A percentile compares a stretch with the other conserved stretches of the same genome.
These are phyloP conservation scores for Lasioglossum zephyrum DNA, from an alignment of 2,888 invertebrate species.

Conservation along the genomic window DNA sequence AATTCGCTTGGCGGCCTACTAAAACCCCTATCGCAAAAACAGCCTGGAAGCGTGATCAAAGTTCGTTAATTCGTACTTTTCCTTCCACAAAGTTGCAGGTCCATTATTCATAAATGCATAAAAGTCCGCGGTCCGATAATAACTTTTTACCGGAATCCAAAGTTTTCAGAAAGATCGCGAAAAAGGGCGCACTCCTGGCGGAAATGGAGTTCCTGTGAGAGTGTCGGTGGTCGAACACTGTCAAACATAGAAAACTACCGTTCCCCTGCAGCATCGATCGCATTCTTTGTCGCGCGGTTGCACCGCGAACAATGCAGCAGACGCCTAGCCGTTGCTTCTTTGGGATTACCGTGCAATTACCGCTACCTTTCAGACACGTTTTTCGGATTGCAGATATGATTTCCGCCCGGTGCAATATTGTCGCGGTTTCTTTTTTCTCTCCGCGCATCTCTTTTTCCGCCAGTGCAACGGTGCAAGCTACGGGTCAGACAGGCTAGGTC, in stretches of 20 bases:
- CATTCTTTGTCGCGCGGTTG: not conserved
- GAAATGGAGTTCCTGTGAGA: not conserved
- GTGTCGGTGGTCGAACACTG: not conserved
- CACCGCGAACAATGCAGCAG: not conserved
- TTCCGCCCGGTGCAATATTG: conserved; percentile 18
- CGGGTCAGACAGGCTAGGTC: conserved; percentile 19
- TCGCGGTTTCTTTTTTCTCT: not conserved
- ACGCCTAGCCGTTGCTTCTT: not conserved
- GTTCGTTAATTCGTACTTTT: not conserved
- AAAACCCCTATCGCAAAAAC: not conserved
- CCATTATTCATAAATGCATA: not conserved
- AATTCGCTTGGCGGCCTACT: not conserved
- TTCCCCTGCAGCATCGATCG: conserved; percentile 8
- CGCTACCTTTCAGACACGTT: not conserved
- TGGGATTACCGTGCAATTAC: conserved; percentile 12
- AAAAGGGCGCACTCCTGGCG: not conserved
- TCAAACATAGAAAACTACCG: not conserved
- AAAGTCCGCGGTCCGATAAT: conserved; percentile 1
- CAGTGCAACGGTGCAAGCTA: not conserved
- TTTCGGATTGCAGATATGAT: not conserved
- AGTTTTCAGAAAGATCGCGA: not conserved
- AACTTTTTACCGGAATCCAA: not conserved
- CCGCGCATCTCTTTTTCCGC: not conserved
- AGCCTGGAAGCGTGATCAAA: not conserved
- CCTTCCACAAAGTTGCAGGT: not conserved